Evolutionary conservation across 2,888 invertebrate species (phyloP).

Genomic region (Lomographa bimaculata): DNA sequence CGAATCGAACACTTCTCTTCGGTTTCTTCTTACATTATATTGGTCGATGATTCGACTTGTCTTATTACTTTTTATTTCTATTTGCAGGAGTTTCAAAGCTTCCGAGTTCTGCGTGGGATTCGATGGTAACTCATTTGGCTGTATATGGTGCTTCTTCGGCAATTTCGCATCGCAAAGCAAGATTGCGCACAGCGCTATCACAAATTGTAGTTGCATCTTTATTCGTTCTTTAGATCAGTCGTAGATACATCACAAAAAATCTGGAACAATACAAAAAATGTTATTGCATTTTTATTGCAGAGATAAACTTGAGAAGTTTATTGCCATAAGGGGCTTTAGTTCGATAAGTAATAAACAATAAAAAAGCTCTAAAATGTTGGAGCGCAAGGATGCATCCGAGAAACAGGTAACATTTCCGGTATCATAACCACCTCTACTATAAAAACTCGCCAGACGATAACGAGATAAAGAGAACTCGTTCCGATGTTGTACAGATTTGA

Average conservation of each 20-base stretch:
- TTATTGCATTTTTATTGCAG: conserved; percentile 16
- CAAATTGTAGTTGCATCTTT: conserved; percentile 67
- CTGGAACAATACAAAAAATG: conserved; percentile 61
- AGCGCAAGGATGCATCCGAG: conserved; percentile 55
- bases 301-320: conserved; percentile 22
- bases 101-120: conserved; percentile 59
- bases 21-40: conserved; percentile 57
- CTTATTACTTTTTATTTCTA: conserved; percentile 62
- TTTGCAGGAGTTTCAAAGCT: conserved; percentile 54
- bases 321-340: conserved; percentile 18
- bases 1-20: conserved; percentile 71
- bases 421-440: conserved; percentile 44
- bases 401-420: conserved; percentile 72
- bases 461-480: conserved; percentile 44
- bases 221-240: conserved; percentile 28
- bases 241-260: conserved; percentile 56
- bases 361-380: conserved; percentile 46
- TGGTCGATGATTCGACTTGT: conserved; percentile 68
- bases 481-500: conserved; percentile 36
- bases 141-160: conserved; percentile 56
- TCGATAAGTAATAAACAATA: conserved; percentile 34
- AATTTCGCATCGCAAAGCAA: conserved; percentile 73
- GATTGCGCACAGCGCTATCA: conserved; percentile 64
- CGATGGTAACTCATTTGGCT: conserved; percentile 60
- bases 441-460: conserved; percentile 49